Evolutionary conservation across 2,797 vertebrate genomes (phyloP).

Genomic region (Pelodytes ibericus): DNA sequence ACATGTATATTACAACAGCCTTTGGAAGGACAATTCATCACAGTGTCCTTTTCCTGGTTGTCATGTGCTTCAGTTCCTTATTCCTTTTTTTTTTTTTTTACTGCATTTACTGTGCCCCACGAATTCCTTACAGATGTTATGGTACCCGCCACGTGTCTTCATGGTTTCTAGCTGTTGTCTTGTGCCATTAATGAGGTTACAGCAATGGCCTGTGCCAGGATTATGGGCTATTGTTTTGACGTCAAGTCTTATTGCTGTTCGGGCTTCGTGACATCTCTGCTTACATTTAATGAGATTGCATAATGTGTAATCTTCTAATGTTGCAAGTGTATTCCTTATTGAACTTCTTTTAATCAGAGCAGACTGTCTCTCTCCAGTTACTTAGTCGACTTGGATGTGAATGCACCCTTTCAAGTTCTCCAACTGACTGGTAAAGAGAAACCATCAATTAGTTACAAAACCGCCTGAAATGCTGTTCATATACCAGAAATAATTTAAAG

Average conservation of each 20-base stretch:
- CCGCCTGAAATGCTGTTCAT: constrained; percentile 13
- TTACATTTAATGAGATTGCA: constrained; percentile 49
- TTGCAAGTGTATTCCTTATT: constrained; percentile 27
- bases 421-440: constrained; percentile 30
- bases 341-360: constrained; percentile 29
- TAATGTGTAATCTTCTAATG: constrained; percentile 43
- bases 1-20: not conserved
- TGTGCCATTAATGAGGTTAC: constrained; percentile 44
- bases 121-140: constrained; percentile 41
- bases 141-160: constrained; percentile 29
- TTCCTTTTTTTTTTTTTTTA: not conserved
- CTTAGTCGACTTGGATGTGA: constrained; percentile 11
- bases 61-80: constrained; percentile 7
- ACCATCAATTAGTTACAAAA: not conserved
- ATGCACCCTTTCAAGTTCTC: constrained; percentile 23
- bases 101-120: too few relatives aligned
- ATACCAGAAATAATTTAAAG: not conserved
- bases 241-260: constrained; percentile 49
- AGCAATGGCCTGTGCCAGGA: constrained; percentile 27
- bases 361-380: constrained; percentile 18
- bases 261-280: constrained; percentile 47
- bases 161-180: constrained; percentile 34
- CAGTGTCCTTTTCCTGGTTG: constrained; percentile 11
- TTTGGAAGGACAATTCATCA: not conserved
- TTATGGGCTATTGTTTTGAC: constrained; percentile 56